Base-by-base conservation (phyloP, 2,888 invertebrate genomes). In the Chorisops tibialis region DNA sequence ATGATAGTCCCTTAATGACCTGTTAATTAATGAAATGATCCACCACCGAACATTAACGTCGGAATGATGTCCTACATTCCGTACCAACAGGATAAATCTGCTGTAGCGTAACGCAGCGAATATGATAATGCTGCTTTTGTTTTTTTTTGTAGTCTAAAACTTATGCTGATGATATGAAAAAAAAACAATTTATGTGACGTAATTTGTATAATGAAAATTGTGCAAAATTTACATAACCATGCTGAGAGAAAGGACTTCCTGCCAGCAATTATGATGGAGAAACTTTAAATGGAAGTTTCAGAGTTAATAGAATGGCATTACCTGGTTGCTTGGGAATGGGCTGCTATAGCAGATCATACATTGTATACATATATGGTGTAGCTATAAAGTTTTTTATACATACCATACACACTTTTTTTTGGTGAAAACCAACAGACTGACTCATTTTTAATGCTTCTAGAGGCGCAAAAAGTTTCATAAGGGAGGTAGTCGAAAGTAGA, bases 1-100 rank as follows among this genome's bases (percentile, higher is more conserved):
- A n/a, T n/a, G n/a, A 22, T 22, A 56, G 43, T 56, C 56, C 45
- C 56, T 45, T 56, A 56, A 56, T 56, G 56, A 45, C 56, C 45
- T 56, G 56, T 56, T 56, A 56, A 56, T 56, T 56, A 56, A 56
- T 56, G 56, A 43, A 56, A 56, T 56, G 56, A 56, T 56, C 39
- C 18, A 56, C 56, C 56, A 38, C 45, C n/a, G 19, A 54, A 45
- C 56, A 56, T 56, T 56, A 56, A 56, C 24, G 30, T 43, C 43
- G 24, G 43, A 35, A 56, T 56, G 30, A 43, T 56, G 56, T 24
- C 24, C 56, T 21, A 41, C 52, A 21, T 41, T n/a, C 11, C n/a
- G 4, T 16, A 14, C 43, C 11, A 2, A 22, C 19, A 47, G 47
- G 41, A 39, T 37, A 22, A 7, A 39, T 5, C 30, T 41, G 22